Conservation (phyloP, 2,888 invertebrate genomes). For the Phymatocera aterrima region DNA sequence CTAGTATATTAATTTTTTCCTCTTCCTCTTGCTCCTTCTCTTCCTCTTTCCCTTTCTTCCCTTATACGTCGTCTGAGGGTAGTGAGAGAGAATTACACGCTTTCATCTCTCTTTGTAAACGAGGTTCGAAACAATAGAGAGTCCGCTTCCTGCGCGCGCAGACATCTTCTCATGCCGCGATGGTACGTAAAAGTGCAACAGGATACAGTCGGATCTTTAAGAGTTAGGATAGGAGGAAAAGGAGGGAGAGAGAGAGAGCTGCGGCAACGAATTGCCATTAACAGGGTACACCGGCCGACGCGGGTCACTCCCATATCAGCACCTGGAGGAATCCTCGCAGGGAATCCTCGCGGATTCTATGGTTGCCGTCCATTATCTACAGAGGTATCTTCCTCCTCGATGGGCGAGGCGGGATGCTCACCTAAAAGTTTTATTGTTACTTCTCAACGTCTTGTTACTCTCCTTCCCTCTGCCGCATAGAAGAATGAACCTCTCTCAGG, state of each 20-base stretch:
- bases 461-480: neutral
- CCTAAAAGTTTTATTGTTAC: constrained; percentile 42
- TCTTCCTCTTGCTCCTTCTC: neutral
- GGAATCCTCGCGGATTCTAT: constrained; percentile 31
- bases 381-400: neutral
- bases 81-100: neutral
- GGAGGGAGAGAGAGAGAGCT: neutral
- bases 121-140: neutral
- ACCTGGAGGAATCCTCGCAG: neutral
- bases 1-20: neutral
- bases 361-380: constrained; percentile 36
- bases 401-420: neutral
- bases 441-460: constrained; percentile 39
- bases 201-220: constrained; percentile 21
- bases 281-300: neutral
- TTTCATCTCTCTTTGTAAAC: neutral
- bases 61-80: neutral
- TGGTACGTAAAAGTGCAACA: constrained; percentile 27
- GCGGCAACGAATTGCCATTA: constrained; percentile 18
- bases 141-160: neutral
- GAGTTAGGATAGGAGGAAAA: constrained; percentile 1
- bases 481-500: constrained; percentile 15
- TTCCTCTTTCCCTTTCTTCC: too few relatives aligned
- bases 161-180: neutral
- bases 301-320: neutral